These are phyloP conservation scores for Paralvinella palmiformis DNA, from an alignment of 1,140 invertebrate genomes.

Conservation along the genomic window DNA sequence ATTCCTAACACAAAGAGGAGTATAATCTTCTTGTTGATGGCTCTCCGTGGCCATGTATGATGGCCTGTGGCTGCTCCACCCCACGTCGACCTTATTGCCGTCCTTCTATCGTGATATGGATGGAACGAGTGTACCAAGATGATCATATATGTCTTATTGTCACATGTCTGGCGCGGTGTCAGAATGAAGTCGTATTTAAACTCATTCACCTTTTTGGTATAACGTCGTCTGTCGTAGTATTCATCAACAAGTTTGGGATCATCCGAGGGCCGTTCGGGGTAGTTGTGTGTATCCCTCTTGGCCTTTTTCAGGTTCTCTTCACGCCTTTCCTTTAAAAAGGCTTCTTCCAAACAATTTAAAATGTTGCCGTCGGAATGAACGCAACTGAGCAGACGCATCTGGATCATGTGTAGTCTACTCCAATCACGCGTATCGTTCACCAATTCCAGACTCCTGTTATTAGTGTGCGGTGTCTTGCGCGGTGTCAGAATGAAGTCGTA, in stretches of 20 bases:
- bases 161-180: not conserved
- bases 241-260: too few species aligned
- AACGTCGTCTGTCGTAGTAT: not conserved
- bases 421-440: too few species aligned
- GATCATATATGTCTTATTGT: not conserved
- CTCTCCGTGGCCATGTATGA: not conserved
- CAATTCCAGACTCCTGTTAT: too few species aligned
- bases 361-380: too few species aligned
- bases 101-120: not conserved
- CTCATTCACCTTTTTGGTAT: not conserved
- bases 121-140: slow-evolving; percentile 10
- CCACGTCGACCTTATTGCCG: slow-evolving; percentile 12
- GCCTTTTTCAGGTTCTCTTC: too few species aligned
- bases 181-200: not conserved
- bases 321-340: too few species aligned
- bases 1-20: slow-evolving; percentile 17
- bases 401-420: too few species aligned
- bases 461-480: too few species aligned
- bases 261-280: too few species aligned
- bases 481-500: not conserved
- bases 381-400: too few species aligned
- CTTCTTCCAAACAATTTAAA: too few species aligned
- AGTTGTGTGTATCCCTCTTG: too few species aligned
- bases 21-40: not conserved
- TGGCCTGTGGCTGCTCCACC: not conserved